phyloP scores from a whole-genome alignment of 2,113 vertebrate genomes.

The Archocentrus centrarchus region DNA sequence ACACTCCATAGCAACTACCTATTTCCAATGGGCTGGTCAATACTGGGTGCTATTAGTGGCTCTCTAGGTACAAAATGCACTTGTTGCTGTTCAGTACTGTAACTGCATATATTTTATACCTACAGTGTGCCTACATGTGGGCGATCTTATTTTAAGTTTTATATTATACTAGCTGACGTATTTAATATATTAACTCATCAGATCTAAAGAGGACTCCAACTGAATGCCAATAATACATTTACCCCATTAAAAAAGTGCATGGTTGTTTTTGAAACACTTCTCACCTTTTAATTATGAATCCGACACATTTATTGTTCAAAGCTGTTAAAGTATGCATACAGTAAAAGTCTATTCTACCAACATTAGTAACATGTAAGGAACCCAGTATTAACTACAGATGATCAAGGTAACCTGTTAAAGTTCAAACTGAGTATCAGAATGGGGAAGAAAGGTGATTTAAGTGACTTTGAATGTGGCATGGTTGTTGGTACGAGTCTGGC shows the following conservation, averaged over 20 bases:
- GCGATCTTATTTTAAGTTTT: background rate
- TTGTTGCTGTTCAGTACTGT: background rate
- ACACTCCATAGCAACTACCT: background rate
- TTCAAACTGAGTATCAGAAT: background rate
- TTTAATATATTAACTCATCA: too few relatives aligned
- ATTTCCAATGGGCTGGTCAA: slow-evolving; percentile 13
- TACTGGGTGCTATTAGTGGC: background rate
- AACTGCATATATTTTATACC: background rate
- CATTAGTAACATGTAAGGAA: background rate
- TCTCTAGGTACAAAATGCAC: slow-evolving; percentile 1
- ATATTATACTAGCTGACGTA: background rate
- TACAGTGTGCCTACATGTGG: background rate
- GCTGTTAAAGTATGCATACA: too few relatives aligned
- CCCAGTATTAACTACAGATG: background rate
- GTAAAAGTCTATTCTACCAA: too few relatives aligned
- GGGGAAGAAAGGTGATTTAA: background rate
- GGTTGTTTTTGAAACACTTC: too few relatives aligned
- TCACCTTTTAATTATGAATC: too few relatives aligned
- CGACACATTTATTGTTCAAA: too few relatives aligned
- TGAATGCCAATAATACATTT: too few relatives aligned
- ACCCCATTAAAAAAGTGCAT: too few relatives aligned
- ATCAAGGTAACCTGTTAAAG: background rate
- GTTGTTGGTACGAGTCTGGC: background rate
- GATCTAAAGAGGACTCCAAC: too few relatives aligned
- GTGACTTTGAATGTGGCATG: background rate